Conservation (phyloP, 2,888 invertebrate species). For the Cheilosia urbana region DNA sequence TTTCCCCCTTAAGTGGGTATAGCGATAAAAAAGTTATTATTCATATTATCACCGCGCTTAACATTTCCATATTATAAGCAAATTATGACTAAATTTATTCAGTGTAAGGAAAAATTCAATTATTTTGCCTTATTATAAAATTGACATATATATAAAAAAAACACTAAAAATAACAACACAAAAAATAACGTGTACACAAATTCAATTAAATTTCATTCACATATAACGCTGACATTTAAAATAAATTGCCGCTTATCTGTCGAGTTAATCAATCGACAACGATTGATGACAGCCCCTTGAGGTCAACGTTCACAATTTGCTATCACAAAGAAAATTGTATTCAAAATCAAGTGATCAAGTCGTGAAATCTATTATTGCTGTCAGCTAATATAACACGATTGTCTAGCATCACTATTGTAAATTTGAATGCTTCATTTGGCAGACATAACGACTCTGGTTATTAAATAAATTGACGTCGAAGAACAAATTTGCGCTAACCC, state of each 20-base stretch:
- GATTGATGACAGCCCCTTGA: conserved; percentile 15
- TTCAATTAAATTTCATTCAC: too few species aligned
- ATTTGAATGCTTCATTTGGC: background rate
- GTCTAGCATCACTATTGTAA: background rate
- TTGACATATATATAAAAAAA: background rate
- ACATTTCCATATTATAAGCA: background rate
- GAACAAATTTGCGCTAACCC: background rate
- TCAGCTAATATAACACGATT: conserved; percentile 2
- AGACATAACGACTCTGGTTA: conserved; percentile 2
- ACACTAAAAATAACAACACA: too few species aligned
- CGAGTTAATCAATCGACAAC: conserved; percentile 16
- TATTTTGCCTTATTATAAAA: background rate
- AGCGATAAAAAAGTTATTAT: background rate
- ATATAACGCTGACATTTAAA: too few species aligned
- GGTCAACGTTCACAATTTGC: background rate
- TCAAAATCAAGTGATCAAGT: background rate
- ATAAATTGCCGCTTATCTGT: too few species aligned
- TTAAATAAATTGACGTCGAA: background rate
- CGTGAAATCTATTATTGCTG: conserved; percentile 18
- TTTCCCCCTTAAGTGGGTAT: background rate
- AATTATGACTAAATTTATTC: background rate
- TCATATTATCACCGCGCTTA: background rate
- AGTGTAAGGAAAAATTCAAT: background rate
- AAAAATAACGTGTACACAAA: too few species aligned
- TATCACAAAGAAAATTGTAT: conserved; percentile 2